Base-by-base conservation (phyloP, 1,140 invertebrate genomes). In the Drosophila tropicalis region DNA sequence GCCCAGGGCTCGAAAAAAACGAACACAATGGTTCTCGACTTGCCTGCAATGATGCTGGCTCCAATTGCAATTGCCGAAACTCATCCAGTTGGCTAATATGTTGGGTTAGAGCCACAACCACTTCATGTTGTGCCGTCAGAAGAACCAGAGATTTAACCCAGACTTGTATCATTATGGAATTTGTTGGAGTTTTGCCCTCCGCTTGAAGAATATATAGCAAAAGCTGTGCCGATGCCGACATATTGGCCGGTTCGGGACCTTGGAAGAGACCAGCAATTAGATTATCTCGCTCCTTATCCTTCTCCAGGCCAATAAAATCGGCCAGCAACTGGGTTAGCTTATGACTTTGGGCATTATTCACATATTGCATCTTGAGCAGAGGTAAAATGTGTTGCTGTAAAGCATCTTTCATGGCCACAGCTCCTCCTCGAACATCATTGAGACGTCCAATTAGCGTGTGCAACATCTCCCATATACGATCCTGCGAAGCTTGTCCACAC, bases 121-220 rank as follows among this genome's bases (percentile, higher is more conserved):
- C 51, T 25, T 90, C 80, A 32, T 92, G 78, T 34, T 83, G 75
- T 2, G 90, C 71, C 6, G 68, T 81, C 5, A 92, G 57, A 3
- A 90, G 68, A 1, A 92, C 87, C 19, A 91, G 10, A 1, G 90
- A 91, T 51, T 82, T 91, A 0, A 92, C 61, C 91, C 91, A 92
- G 1, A 91, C 75, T 47, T 91, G 83, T 0, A 92, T 70, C 5
- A 92, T 67, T 0, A 76, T 63, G 2, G 74, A 40, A 60, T 41
- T 32, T 9, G 70, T 10, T 4, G 58, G 54, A 29, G 44, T 12
- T 32, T n/a, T 34, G 44, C 1, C 15, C 12, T 61, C 51, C 19
- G 68, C 58, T 2, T 91, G 56, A 3, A 92, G 69, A 19, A 81
- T 62, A 0, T 82, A 61, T 29, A 92, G 15, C 63, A 92, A 67